These are phyloP conservation scores for Meghimatium bilineatum DNA, from an alignment of 2,888 invertebrate genomes.

Conservation along the genomic window DNA sequence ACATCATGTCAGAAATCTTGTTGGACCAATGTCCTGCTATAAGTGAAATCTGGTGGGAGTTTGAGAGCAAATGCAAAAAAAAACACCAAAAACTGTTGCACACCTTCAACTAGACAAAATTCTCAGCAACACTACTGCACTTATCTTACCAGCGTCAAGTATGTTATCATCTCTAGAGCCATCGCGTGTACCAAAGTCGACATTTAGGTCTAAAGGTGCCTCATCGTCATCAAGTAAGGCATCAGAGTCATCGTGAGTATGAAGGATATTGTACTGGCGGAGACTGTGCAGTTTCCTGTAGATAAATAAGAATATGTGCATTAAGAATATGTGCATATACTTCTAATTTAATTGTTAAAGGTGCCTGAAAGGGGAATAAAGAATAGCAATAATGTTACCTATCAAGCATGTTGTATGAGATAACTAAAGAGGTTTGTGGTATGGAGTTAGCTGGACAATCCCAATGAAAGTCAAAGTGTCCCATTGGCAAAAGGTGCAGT, in stretches of 20 bases:
- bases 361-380: neutral
- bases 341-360: too few relatives aligned
- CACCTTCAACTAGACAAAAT: neutral
- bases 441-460: too few relatives aligned
- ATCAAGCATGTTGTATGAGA: too few relatives aligned
- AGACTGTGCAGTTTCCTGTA: constrained; percentile 53
- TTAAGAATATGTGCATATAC: neutral
- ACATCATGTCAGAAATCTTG: too few relatives aligned
- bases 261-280: constrained; percentile 56
- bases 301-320: neutral
- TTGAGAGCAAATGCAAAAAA: too few relatives aligned
- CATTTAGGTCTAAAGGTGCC: constrained; percentile 57
- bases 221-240: constrained; percentile 58
- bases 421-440: too few relatives aligned
- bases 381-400: neutral
- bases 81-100: too few relatives aligned
- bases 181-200: constrained; percentile 50
- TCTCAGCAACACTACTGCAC: neutral
- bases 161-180: constrained; percentile 50
- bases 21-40: too few relatives aligned
- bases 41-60: too few relatives aligned
- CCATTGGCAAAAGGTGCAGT: too few relatives aligned
- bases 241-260: constrained; percentile 54
- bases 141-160: constrained; percentile 51
- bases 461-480: too few relatives aligned